Conservation (phyloP, 2,797 vertebrate genomes). For the Steatocranus sp. region DNA sequence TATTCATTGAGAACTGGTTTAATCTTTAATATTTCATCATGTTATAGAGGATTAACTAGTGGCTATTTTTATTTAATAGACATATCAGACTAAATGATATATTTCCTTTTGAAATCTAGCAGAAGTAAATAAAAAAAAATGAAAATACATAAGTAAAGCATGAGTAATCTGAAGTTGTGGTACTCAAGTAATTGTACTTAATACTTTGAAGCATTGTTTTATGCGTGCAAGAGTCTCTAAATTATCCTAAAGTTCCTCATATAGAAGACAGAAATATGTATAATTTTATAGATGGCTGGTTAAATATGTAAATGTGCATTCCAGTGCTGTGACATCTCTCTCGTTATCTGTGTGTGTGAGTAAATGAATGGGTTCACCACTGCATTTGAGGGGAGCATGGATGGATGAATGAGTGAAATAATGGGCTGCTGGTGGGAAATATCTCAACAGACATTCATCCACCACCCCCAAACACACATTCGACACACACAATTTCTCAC, state of each 20-base stretch:
- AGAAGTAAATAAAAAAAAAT: accelerated
- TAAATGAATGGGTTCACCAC: background rate
- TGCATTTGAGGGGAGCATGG: background rate
- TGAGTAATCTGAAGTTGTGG: background rate
- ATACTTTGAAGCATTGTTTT: background rate
- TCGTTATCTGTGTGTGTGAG: accelerated
- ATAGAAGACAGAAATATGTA: background rate
- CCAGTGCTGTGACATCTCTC: background rate
- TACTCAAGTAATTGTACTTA: background rate
- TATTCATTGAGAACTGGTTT: background rate
- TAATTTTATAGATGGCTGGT: background rate
- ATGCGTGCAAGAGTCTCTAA: background rate
- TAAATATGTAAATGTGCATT: constrained; percentile 9
- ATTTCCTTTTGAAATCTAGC: background rate
- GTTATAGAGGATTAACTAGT: background rate
- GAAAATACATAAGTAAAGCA: background rate
- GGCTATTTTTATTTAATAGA: background rate
- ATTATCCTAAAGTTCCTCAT: background rate
- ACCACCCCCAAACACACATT: background rate
- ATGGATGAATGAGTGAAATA: constrained; percentile 30
- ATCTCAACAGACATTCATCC: constrained; percentile 6
- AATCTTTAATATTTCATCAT: background rate
- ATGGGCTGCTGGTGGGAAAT: constrained; percentile 49
- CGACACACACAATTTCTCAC: background rate
- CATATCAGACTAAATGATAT: accelerated